A percentile compares a stretch with the other conserved stretches of the same genome.
Evolutionary conservation across 2,113 vertebrate genomes (phyloP).

Genomic region (Pteronura brasiliensis): DNA sequence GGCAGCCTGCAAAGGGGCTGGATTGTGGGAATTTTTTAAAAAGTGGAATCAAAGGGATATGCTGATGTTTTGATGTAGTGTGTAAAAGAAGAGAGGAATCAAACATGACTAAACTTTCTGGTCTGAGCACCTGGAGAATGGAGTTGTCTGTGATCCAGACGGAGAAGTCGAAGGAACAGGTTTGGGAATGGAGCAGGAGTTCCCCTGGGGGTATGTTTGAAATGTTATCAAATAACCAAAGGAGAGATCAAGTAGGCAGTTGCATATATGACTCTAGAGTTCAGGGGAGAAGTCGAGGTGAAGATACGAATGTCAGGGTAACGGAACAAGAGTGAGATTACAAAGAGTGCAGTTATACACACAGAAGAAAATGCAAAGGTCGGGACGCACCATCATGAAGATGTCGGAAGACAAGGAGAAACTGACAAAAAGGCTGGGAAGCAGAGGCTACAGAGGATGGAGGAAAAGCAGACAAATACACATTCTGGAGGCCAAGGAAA

Average conservation of each 20-base stretch:
- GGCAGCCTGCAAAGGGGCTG: neutral
- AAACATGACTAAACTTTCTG: neutral
- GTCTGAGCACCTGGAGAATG: neutral
- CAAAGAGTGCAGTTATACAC: neutral
- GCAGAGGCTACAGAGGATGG: neutral
- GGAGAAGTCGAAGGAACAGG: neutral
- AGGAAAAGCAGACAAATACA: neutral
- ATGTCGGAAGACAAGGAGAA: neutral
- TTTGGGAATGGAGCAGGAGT: neutral
- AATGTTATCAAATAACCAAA: neutral
- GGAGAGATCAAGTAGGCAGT: neutral
- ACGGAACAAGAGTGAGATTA: neutral
- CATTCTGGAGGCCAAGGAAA: neutral
- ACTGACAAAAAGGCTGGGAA: neutral
- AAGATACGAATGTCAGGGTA: neutral
- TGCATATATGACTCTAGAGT: neutral
- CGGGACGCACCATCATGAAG: neutral
- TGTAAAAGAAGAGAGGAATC: neutral
- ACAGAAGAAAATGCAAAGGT: neutral
- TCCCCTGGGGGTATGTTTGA: neutral
- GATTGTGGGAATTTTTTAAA: neutral
- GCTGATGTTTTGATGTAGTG: neutral
- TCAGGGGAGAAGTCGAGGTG: neutral
- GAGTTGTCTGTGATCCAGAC: neutral
- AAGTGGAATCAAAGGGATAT: neutral